Evolutionary conservation across 2,797 vertebrate species (phyloP), one percentile per base, ranked within the genome.

Genomic region (Gobionotothen gibberifrons): DNA sequence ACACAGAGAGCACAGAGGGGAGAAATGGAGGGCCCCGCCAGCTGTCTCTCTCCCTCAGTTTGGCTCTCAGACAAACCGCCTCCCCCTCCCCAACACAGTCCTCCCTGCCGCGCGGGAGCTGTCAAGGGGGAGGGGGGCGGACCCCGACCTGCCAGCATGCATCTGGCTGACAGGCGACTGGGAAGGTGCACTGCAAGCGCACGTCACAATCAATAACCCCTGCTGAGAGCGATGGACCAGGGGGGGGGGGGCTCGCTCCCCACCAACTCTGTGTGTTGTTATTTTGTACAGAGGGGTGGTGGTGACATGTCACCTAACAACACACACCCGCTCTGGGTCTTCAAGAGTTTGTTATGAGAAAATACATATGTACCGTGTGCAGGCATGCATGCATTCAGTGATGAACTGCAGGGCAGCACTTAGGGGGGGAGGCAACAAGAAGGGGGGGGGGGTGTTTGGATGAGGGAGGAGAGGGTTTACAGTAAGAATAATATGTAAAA

Each of bases 141-240:
- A 26, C 26, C 19, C 57, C 14, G 92, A 94, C 85, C 95, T 96
- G 96, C 95, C 96, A 95, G 94, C 93, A 88, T 85, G 87, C 86
- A 87, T 96, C 68, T 92, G 80, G 56, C 3, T 96, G 96, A 96
- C 89, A 94, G 87, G 92, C 72, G 80, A 86, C 94, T 93, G 84
- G 90, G 92, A 96, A 96, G 94, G 95, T 96, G 94, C 94, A 95
- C 93, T 92, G 87, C 88, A 63, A 96, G 94, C 94, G 85, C 93
- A 93, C 93, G 94, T 96, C 95, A 96, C 92, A 93, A 94, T 94
- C 92, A 94, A 96, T 96, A 95, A 96, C 90, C 88, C 92, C 87
- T 72, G 92, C 93, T 92, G 85, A 89, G 91, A 69, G 60, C 92
- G 92, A 94, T 89, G 94, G 82, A 74, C 58, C 15, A 21, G 65